Conservation (phyloP, 2,888 invertebrate genomes). For the Electrophaes corylata region DNA sequence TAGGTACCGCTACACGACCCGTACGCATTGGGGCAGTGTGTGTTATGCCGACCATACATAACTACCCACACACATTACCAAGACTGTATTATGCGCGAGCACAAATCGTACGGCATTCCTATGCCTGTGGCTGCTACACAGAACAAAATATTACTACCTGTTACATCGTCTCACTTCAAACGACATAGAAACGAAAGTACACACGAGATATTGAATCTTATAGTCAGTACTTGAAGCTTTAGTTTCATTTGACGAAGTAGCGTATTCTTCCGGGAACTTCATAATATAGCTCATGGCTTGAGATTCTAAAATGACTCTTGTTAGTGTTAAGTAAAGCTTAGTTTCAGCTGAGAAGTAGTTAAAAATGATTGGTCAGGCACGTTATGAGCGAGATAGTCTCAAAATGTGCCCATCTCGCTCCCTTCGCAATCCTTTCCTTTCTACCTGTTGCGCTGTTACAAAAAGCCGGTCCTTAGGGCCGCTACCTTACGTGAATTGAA, state of each 20-base stretch:
- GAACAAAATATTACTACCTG: slow-evolving; percentile 2
- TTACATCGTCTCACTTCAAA: slow-evolving; percentile 5
- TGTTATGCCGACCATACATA: slow-evolving; percentile 72
- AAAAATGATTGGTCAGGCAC: neutral
- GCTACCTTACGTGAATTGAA: slow-evolving; percentile 84
- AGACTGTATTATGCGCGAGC: slow-evolving; percentile 74
- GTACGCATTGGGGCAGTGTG: slow-evolving; percentile 84
- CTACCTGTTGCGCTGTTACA: slow-evolving; percentile 84
- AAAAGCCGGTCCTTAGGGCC: slow-evolving; percentile 84
- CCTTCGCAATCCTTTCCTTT: slow-evolving; percentile 83
- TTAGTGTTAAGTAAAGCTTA: neutral
- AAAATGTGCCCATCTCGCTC: slow-evolving; percentile 65
- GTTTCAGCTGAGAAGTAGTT: neutral
- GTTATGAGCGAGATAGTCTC: slow-evolving; percentile 59
- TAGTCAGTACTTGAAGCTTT: neutral
- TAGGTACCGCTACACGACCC: slow-evolving; percentile 83
- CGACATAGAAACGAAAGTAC: neutral
- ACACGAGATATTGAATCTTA: neutral
- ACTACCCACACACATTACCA: slow-evolving; percentile 60
- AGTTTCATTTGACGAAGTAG: neutral
- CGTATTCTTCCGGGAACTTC: neutral
- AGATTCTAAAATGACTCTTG: neutral
- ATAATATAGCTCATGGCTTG: neutral
- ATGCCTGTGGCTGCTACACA: slow-evolving; percentile 40
- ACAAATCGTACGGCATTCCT: slow-evolving; percentile 84